These are phyloP conservation scores for Pituophis catenifer DNA, from an alignment of 2,113 vertebrate genomes.

Conservation along the genomic window DNA sequence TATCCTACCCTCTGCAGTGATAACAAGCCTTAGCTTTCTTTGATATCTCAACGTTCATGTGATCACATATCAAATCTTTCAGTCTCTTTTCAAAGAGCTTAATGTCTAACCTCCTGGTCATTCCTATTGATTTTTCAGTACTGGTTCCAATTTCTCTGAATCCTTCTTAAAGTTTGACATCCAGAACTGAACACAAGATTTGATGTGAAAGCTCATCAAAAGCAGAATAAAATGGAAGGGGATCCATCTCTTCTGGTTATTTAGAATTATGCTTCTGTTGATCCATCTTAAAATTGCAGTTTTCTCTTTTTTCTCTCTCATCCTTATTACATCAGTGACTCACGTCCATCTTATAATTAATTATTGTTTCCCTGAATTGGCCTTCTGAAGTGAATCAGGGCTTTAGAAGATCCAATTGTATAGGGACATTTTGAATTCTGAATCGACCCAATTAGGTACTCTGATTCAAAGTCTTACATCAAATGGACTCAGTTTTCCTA, in stretches of 20 bases:
- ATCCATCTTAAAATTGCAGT: background rate
- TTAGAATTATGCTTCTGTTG: background rate
- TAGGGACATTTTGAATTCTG: background rate
- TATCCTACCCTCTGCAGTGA: background rate
- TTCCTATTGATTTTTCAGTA: background rate
- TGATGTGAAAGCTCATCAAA: background rate
- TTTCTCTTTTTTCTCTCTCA: background rate
- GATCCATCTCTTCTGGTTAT: background rate
- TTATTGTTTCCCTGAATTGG: background rate
- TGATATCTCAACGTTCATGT: background rate
- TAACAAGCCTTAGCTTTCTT: background rate
- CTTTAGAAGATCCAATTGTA: background rate
- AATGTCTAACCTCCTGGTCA: background rate
- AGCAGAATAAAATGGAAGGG: background rate
- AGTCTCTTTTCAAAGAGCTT: background rate
- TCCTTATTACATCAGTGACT: background rate
- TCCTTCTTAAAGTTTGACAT: background rate
- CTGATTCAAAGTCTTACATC: background rate
- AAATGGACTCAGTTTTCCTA: background rate
- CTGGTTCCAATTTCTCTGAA: background rate
- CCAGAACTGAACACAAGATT: background rate
- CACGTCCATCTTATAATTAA: background rate
- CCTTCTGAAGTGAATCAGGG: background rate
- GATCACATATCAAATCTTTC: background rate
- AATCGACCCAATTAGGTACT: background rate